Conservation (phyloP, 2,797 vertebrate species). For the Phalloptychus januarius region DNA sequence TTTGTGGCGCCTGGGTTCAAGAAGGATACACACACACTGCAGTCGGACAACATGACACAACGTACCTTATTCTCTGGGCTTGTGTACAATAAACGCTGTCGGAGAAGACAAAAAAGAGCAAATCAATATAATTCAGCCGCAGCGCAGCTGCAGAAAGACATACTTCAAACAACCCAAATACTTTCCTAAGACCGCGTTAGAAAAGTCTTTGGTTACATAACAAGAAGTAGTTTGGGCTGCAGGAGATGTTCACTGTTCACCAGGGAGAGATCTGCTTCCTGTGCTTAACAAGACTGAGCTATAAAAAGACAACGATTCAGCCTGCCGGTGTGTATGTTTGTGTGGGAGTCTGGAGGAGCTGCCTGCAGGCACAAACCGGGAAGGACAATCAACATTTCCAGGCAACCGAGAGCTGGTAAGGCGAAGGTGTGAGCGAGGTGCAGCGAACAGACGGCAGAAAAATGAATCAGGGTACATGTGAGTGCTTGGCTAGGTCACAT, state of each 20-base stretch:
- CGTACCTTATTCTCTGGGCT: neutral
- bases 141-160: neutral
- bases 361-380: conserved; percentile 52
- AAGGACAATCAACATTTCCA: conserved; percentile 66
- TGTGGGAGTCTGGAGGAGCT: conserved; percentile 17
- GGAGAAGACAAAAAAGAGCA: neutral
- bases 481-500: conserved; percentile 82
- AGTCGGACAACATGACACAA: neutral
- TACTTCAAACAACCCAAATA: conserved; percentile 14
- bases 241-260: conserved; percentile 62
- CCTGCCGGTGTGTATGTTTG: conserved; percentile 9
- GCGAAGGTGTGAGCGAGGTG: conserved; percentile 41
- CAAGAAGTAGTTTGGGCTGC: conserved; percentile 47
- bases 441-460: conserved; percentile 23
- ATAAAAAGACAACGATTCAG: conserved; percentile 60
- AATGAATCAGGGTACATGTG: conserved; percentile 83
- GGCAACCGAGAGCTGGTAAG: conserved; percentile 40
- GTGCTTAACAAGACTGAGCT: conserved; percentile 65
- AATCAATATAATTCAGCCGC: neutral
- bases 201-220: conserved; percentile 56
- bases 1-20: neutral
- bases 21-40: neutral
- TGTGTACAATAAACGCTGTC: neutral
- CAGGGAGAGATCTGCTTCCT: conserved; percentile 58
- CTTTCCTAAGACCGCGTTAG: conserved; percentile 39